A percentile compares a stretch with the other conserved stretches of the same genome.
Conservation (phyloP, 1,140 invertebrate species). For the Drosophila mauritiana region DNA sequence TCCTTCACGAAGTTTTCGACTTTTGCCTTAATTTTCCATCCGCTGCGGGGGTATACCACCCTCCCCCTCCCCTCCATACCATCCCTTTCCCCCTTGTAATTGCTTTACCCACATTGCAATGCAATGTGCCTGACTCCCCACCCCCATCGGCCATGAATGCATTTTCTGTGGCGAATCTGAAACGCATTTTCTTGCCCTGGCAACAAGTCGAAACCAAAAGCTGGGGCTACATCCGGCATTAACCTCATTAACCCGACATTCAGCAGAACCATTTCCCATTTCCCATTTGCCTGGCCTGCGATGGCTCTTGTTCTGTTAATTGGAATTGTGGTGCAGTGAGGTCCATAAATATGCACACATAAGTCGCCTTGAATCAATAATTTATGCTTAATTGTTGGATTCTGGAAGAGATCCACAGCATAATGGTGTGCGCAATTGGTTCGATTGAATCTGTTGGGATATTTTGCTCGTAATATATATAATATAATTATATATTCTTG, state of each 20-base stretch:
- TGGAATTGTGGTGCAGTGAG: constrained; percentile 34
- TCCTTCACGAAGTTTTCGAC: constrained; percentile 53
- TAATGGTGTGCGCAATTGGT: constrained; percentile 7
- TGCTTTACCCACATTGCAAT: constrained; percentile 41
- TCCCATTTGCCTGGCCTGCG: constrained; percentile 4
- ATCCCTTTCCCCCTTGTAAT: constrained; percentile 28
- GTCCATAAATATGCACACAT: constrained; percentile 26
- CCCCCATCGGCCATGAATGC: constrained; percentile 9
- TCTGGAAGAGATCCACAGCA: not conserved
- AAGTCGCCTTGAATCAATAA: constrained; percentile 36
- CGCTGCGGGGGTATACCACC: not conserved
- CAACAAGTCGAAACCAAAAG: constrained; percentile 22
- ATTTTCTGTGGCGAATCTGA: constrained; percentile 21
- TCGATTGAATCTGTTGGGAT: not conserved
- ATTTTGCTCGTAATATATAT: not conserved
- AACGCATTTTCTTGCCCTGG: constrained; percentile 23
- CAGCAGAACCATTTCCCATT: constrained; percentile 23
- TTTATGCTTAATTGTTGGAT: constrained; percentile 21
- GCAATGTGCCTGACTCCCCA: constrained; percentile 15
- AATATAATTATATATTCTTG: constrained; percentile 11
- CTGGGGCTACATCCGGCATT: constrained; percentile 40
- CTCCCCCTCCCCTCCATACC: not conserved
- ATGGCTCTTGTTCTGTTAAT: constrained; percentile 28
- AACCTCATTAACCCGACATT: constrained; percentile 42
- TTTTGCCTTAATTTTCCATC: constrained; percentile 37